Conservation (phyloP, 2,888 invertebrate genomes). For the Muscina levida region DNA sequence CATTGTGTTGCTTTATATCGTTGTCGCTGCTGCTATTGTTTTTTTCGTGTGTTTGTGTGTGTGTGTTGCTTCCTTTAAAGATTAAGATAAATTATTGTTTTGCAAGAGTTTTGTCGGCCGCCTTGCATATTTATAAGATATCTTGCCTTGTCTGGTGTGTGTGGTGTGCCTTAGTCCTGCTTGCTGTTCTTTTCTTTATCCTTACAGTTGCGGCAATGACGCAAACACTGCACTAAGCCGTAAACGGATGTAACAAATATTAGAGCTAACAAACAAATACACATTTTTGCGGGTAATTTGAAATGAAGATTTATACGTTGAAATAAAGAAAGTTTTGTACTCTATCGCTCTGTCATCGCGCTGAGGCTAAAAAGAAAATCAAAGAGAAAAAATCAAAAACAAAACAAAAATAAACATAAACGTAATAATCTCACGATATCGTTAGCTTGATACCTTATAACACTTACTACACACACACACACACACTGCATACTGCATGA, state of each 20-base stretch:
- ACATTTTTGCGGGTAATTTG: slow-evolving; percentile 19
- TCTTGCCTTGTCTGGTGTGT: neutral
- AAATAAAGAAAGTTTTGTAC: neutral
- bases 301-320: neutral
- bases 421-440: too few species aligned
- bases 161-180: neutral
- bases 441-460: too few species aligned
- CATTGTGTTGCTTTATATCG: too few species aligned
- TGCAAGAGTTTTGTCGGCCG: slow-evolving; percentile 1
- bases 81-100: slow-evolving; percentile 36
- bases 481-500: neutral
- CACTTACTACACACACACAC: too few species aligned
- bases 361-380: too few species aligned
- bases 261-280: slow-evolving; percentile 25
- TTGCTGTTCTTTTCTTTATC: slow-evolving; percentile 38
- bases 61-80: slow-evolving; percentile 28
- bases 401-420: neutral
- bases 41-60: too few species aligned
- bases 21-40: too few species aligned
- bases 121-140: neutral
- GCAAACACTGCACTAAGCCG: slow-evolving; percentile 44
- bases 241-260: slow-evolving; percentile 45
- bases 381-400: neutral
- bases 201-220: slow-evolving; percentile 43
- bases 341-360: neutral